A percentile compares a stretch with the other conserved stretches of the same genome.
Conservation (phyloP, 2,888 invertebrate genomes). For the Linnaemya tessellans region DNA sequence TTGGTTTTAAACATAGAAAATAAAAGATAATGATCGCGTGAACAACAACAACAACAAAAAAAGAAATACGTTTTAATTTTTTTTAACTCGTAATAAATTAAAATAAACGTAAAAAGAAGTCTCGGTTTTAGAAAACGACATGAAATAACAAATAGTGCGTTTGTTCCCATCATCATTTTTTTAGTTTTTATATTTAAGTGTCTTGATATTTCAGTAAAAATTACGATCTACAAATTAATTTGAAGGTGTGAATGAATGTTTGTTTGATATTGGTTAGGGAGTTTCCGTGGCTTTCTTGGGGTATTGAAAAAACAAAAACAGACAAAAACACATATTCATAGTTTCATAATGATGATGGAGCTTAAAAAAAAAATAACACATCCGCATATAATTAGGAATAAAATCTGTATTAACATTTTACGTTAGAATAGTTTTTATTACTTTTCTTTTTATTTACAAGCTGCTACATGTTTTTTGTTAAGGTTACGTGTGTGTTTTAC, state of each 20-base stretch:
- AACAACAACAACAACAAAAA: slow-evolving; percentile 19
- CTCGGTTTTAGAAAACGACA: slow-evolving; percentile 34
- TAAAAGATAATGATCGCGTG: slow-evolving; percentile 63
- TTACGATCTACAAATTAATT: slow-evolving; percentile 7
- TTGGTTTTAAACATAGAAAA: slow-evolving; percentile 56
- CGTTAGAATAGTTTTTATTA: background rate
- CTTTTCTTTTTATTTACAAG: background rate
- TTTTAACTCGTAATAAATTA: slow-evolving; percentile 19
- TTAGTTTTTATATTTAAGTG: background rate
- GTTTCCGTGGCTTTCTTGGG: slow-evolving; percentile 57
- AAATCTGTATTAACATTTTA: slow-evolving; percentile 21
- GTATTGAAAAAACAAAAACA: slow-evolving; percentile 15
- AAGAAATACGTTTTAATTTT: slow-evolving; percentile 33
- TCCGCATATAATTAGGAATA: slow-evolving; percentile 37
- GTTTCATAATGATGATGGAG: slow-evolving; percentile 9
- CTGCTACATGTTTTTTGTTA: background rate
- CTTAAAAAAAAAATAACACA: slow-evolving; percentile 20
- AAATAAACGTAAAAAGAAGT: slow-evolving; percentile 33
- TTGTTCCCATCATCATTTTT: slow-evolving; percentile 37
- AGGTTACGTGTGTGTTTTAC: background rate
- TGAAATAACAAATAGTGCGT: slow-evolving; percentile 45
- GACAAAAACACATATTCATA: background rate
- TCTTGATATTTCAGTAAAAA: slow-evolving; percentile 2
- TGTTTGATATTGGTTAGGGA: slow-evolving; percentile 27
- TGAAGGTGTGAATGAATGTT: slow-evolving; percentile 52